Evolutionary conservation across 1,140 invertebrate genomes (phyloP), one percentile per base, ranked within the genome.

Genomic region (Neodiprion pinetum): DNA sequence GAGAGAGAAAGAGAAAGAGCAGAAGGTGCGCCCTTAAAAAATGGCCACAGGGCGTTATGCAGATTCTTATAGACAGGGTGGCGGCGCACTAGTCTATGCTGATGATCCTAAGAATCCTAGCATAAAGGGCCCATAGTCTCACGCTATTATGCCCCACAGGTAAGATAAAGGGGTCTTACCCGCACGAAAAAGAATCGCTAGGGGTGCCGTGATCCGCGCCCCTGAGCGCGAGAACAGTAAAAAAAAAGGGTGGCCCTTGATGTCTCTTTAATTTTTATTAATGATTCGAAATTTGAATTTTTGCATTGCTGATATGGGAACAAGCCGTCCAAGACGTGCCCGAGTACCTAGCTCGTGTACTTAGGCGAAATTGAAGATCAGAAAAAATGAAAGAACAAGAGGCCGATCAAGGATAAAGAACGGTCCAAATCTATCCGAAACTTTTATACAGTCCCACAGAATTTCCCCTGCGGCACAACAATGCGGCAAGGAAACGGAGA

Each of bases 211-310:
- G 61, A 65, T 65, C 61, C 12, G 61, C 17, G 17, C 17, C 12
- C 61, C 12, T 21, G 14, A 67, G 71, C 12, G 48, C 68, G 23
- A 71, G 72, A n/a, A 14, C 49, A 73, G 75, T 40, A 50, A 72
- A 71, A 72, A 71, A 61, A 21, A 40, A 21, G 49, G n/a, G 76
- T 73, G 75, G 79, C 79, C 78, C 77, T 80, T 85, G 86, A 88
- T 88, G 87, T 88, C 87, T 88, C 87, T 88, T 88, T 88, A 88
- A 88, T 88, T 88, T 88, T 88, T 88, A 88, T 88, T 88, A 88
- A 88, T 88, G 87, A 88, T 85, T 53, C 72, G 70, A 77, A 84
- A 88, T 88, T 87, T 88, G 86, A 88, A 88, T 88, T 87, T 88
- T 80, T 87, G 87, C 86, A 88, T 88, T 81, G 77, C 81, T 87